Evolutionary conservation across 2,113 vertebrate genomes (phyloP).

Genomic region (Thymallus thymallus): DNA sequence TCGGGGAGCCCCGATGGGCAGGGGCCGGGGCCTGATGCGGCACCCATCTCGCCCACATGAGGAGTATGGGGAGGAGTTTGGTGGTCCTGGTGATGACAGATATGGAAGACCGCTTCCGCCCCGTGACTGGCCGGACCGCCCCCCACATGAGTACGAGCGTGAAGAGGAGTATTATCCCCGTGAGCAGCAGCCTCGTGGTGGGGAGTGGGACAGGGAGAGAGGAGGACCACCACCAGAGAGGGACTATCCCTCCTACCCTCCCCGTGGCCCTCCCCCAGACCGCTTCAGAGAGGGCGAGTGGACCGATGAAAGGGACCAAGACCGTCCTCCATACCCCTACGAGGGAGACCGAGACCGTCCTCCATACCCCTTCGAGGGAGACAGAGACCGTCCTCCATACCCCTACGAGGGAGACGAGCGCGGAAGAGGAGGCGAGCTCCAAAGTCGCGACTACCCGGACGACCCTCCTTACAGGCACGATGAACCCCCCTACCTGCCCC

Average conservation of each 20-base stretch:
- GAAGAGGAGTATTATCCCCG: constrained; percentile 71
- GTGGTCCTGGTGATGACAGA: constrained; percentile 74
- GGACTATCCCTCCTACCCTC: constrained; percentile 77
- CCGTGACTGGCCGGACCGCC: constrained; percentile 60
- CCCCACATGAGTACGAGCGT: constrained; percentile 69
- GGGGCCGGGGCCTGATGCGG: constrained; percentile 59
- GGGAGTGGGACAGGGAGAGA: constrained; percentile 81
- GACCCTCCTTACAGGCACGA: constrained; percentile 76
- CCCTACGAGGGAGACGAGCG: constrained; percentile 79
- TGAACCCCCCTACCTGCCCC: constrained; percentile 75
- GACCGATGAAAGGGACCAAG: constrained; percentile 81
- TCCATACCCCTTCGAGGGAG: too few species aligned
- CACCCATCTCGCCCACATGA: constrained; percentile 76
- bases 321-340: not conserved
- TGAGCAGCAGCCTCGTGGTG: constrained; percentile 49
- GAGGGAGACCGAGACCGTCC: too few species aligned
- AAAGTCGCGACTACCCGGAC: constrained; percentile 85
- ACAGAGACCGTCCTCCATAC: constrained; percentile 42
- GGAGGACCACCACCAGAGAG: constrained; percentile 69
- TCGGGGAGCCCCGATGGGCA: constrained; percentile 70
- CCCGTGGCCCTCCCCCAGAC: constrained; percentile 79
- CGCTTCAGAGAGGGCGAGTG: constrained; percentile 83
- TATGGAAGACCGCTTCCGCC: constrained; percentile 73
- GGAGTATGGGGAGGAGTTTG: constrained; percentile 60
- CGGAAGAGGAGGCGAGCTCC: constrained; percentile 78